Base-by-base conservation (phyloP, 2,888 invertebrate species). In the Lampropteryx suffumata region DNA sequence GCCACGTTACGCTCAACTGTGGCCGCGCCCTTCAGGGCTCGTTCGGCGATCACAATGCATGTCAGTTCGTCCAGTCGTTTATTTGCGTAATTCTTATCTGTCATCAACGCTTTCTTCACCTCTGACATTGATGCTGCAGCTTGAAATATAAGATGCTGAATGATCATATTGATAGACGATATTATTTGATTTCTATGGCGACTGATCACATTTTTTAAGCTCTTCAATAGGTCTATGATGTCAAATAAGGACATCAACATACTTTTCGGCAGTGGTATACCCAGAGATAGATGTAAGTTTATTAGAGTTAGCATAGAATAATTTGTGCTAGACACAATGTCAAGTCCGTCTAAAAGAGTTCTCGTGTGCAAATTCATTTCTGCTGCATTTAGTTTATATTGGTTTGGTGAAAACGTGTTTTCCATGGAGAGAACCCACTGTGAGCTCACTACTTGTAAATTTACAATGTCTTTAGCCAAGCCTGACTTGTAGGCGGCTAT, bases 111-210 rank as follows among this genome's bases (percentile, higher is more conserved):
- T 87, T 93, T 95, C 81, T 95, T 95, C 0, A 95, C 93, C 50
- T 89, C 91, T 39, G 92, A 85, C 46, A 97, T 86, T 35, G 94
- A 91, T 35, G 91, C 91, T 33, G 96, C 86, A 5, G 94, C 92
- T 79, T 95, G 95, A 78, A 95, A 95, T 60, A 94, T 92, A 33
- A 96, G 89, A 82, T 97, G 95, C 71, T 98, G 97, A 10, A 94
- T 82, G 35, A 96, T 93, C 78, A 96, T 94, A 65, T 94, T 93
- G 44, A 95, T 91, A 8, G 95, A 93, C 69, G 94, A 94, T 12
- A 94, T 92, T 42, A 98, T 92, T 58, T 93, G 90, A 55, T 94
- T 90, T 37, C 93, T 91, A 72, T 96, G 92, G 29, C 93, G 89
- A 45, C 92, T 92, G 64, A 96, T 94, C 9, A 92, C 92, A 59